Conservation (phyloP, 2,113 vertebrate genomes). For the Maccullochella peelii region DNA sequence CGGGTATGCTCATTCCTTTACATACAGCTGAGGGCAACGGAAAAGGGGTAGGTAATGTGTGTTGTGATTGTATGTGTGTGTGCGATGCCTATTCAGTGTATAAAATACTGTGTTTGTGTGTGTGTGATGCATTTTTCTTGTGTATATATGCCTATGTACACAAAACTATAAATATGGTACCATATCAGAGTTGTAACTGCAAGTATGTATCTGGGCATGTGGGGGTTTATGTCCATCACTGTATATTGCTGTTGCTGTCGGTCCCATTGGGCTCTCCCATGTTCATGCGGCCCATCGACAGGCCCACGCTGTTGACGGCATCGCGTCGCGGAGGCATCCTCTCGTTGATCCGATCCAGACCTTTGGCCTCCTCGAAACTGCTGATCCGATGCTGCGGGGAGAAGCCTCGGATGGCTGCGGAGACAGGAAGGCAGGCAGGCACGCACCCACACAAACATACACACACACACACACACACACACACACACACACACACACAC, state of each 20-base stretch:
- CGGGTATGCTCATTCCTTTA: conserved; percentile 67
- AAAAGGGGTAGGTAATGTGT: conserved; percentile 50
- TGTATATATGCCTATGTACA: conserved; percentile 76
- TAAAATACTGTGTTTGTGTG: conserved; percentile 44
- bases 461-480: conserved; percentile 7
- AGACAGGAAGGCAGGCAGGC: conserved; percentile 30
- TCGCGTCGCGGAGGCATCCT: conserved; percentile 85
- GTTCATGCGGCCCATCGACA: conserved; percentile 87
- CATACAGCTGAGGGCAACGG: conserved; percentile 68
- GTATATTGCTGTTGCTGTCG: conserved; percentile 88
- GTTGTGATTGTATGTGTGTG: conserved; percentile 34
- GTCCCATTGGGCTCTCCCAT: conserved; percentile 87
- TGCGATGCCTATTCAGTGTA: conserved; percentile 41
- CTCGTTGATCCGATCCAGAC: conserved; percentile 86
- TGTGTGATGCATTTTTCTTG: conserved; percentile 39
- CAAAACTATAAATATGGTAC: conserved; percentile 66
- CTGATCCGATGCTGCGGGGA: conserved; percentile 88
- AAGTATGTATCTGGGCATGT: conserved; percentile 52
- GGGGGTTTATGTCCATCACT: conserved; percentile 77
- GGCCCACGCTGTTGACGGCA: conserved; percentile 83
- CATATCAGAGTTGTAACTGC: conserved; percentile 54
- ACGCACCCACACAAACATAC: neutral
- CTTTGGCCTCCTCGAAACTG: conserved; percentile 87
- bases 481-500: neutral
- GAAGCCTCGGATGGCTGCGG: conserved; percentile 86